phyloP scores from a whole-genome alignment of 2,797 vertebrate genomes.

The Rallus crepitans region DNA sequence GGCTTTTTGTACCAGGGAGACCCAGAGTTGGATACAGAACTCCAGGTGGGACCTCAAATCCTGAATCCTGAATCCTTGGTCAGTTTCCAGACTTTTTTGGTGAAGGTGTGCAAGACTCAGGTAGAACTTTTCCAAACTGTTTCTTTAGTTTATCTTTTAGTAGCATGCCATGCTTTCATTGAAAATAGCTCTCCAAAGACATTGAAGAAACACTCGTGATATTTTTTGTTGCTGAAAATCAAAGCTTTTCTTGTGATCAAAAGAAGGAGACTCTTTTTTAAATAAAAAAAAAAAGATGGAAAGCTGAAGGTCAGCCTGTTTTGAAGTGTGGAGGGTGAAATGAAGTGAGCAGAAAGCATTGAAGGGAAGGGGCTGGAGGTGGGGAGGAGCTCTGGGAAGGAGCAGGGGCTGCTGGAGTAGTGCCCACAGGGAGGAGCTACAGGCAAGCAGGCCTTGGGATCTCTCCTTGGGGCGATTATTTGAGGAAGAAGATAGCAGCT shows the following conservation, averaged over 20 bases:
- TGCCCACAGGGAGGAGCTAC: rapidly evolving
- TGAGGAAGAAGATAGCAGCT: no score
- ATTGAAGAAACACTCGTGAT: background rate
- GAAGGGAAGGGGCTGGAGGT: background rate
- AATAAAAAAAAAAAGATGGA: background rate
- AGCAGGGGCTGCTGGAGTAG: background rate
- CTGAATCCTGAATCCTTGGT: no score
- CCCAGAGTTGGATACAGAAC: no score
- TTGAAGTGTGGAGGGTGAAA: background rate
- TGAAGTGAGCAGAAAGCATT: background rate
- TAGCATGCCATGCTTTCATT: background rate
- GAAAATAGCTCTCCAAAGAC: background rate
- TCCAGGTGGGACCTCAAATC: no score
- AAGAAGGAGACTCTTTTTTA: no score
- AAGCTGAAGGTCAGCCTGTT: background rate
- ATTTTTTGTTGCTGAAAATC: background rate
- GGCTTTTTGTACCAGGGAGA: no score
- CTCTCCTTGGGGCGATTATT: background rate
- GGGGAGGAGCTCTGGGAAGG: background rate
- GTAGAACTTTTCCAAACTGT: background rate
- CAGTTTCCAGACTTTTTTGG: background rate
- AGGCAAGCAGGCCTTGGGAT: background rate
- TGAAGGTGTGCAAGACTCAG: background rate
- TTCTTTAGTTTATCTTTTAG: background rate
- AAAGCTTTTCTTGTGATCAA: background rate